A percentile compares a stretch with the other conserved stretches of the same genome.
Evolutionary conservation across 2,888 invertebrate genomes (phyloP).

Genomic region (Clunio marinus): DNA sequence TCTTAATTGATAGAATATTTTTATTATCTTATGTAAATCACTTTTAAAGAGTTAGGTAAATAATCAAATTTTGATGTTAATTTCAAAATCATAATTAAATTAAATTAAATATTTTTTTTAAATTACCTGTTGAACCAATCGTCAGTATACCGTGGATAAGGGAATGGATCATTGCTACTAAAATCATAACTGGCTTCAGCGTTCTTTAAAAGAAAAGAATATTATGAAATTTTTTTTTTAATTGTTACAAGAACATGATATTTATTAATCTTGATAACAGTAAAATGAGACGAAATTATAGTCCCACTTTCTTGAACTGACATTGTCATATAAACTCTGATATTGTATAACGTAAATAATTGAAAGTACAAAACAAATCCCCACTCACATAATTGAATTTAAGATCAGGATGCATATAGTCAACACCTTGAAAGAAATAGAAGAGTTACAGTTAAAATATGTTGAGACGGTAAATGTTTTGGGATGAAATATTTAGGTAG

Average conservation of each 20-base stretch:
- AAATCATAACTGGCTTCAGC: conserved; percentile 99
- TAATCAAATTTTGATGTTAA: not conserved
- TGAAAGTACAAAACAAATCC: not conserved
- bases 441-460: not conserved
- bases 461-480: not conserved
- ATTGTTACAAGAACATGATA: not conserved
- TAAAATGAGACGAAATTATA: no score
- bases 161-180: conserved; percentile 98
- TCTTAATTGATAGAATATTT: no score
- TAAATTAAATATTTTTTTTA: not conserved
- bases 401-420: conserved; percentile 98
- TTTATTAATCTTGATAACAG: not conserved
- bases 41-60: not conserved
- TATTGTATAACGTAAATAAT: not conserved
- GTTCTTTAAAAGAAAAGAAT: conserved; percentile 64
- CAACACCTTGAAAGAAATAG: conserved; percentile 68
- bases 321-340: not conserved
- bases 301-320: not conserved
- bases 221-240: not conserved
- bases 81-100: not conserved
- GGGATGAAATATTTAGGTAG: not conserved
- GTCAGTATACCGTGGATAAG: conserved; percentile 97
- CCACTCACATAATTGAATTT: conserved; percentile 96
- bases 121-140: conserved; percentile 99
- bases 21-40: no score